phyloP scores from a whole-genome alignment of 2,888 invertebrate species.

The Celastrina argiolus region DNA sequence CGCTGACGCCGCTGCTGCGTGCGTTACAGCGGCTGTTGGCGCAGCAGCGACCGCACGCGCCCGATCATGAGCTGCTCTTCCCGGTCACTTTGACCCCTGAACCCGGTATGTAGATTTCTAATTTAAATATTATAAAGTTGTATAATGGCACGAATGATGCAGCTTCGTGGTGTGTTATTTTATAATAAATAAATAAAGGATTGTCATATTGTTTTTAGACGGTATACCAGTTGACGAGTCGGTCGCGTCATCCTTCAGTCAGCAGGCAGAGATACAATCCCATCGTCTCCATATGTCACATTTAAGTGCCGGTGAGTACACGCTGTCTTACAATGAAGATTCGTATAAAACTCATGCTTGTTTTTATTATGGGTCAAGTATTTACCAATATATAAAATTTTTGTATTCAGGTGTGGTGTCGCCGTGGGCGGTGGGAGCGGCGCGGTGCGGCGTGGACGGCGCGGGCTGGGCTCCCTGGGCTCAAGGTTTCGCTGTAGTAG shows the following conservation, averaged over 20 bases:
- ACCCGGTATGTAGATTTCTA: slow-evolving; percentile 17
- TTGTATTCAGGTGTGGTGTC: slow-evolving; percentile 48
- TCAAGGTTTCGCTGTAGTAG: slow-evolving; percentile 76
- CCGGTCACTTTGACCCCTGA: slow-evolving; percentile 45
- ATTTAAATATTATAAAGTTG: not conserved
- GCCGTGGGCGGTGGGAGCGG: slow-evolving; percentile 56
- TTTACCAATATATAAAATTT: no score
- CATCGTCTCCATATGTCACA: slow-evolving; percentile 48
- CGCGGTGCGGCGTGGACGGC: slow-evolving; percentile 58
- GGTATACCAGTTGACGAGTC: slow-evolving; percentile 29
- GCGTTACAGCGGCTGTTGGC: slow-evolving; percentile 62
- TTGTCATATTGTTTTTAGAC: slow-evolving; percentile 20
- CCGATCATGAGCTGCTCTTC: slow-evolving; percentile 77
- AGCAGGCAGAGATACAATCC: slow-evolving; percentile 49
- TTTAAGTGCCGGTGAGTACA: slow-evolving; percentile 42
- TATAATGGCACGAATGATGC: not conserved
- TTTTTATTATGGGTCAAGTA: no score
- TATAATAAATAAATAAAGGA: not conserved
- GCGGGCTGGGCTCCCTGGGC: slow-evolving; percentile 81
- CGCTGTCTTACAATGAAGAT: no score
- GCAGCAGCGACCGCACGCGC: slow-evolving; percentile 55
- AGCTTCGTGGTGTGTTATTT: not conserved
- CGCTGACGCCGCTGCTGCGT: slow-evolving; percentile 71
- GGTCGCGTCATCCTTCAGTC: slow-evolving; percentile 41
- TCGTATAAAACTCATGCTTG: no score